Evolutionary conservation across 2,888 invertebrate genomes (phyloP).

Genomic region (Andrena fulva): DNA sequence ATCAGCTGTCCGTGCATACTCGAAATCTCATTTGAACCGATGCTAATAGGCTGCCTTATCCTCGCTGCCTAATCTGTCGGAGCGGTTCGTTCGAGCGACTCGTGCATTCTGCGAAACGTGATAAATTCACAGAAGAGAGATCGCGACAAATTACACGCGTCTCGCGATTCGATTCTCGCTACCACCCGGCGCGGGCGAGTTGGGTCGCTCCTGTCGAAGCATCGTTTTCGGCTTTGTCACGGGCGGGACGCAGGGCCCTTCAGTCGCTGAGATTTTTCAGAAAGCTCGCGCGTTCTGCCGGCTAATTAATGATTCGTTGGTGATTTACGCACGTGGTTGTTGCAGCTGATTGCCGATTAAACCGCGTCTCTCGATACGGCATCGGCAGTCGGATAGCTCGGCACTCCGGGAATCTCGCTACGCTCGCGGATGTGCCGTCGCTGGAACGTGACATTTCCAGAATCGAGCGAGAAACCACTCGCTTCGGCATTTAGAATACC

Average conservation of each 20-base stretch:
- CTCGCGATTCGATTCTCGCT: conserved; percentile 23
- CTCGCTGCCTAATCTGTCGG: conserved; percentile 51
- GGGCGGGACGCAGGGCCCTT: background rate
- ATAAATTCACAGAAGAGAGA: conserved; percentile 56
- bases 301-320: conserved; percentile 75
- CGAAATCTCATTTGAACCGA: conserved; percentile 58
- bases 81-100: conserved; percentile 9
- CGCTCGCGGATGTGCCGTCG: conserved; percentile 40
- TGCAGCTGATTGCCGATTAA: conserved; percentile 57
- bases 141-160: conserved; percentile 66
- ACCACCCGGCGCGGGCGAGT: background rate
- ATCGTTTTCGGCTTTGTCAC: conserved; percentile 41
- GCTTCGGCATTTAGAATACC: conserved; percentile 78
- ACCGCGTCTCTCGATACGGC: conserved; percentile 15
- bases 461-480: conserved; percentile 78
- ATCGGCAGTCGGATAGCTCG: background rate
- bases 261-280: conserved; percentile 73
- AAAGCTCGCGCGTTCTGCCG: conserved; percentile 61
- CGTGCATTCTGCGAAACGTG: conserved; percentile 50
- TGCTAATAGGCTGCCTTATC: conserved; percentile 60
- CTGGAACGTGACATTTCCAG: conserved; percentile 81
- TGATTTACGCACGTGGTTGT: conserved; percentile 60
- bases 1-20: conserved; percentile 38
- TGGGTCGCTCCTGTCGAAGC: conserved; percentile 53
- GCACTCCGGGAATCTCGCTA: conserved; percentile 66